These are phyloP conservation scores for Coelopa pilipes DNA, from an alignment of 2,888 invertebrate species.

Conservation along the genomic window DNA sequence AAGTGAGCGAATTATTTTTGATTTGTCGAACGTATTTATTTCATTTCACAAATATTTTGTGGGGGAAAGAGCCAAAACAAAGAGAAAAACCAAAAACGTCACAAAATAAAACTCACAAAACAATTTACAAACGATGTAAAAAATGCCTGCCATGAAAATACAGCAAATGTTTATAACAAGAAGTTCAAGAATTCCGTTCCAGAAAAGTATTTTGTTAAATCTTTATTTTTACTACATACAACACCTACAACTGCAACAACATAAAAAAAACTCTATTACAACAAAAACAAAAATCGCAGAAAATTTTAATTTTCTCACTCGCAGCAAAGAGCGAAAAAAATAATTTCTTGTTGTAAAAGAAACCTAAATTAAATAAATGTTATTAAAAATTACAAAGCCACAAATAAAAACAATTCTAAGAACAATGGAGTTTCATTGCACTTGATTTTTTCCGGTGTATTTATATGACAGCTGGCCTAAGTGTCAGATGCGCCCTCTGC, in stretches of 20 bases:
- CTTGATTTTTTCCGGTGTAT: no score
- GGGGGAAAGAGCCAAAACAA: no score
- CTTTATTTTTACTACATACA: slow-evolving; percentile 24
- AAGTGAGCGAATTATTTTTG: not conserved
- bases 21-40: not conserved
- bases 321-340: slow-evolving; percentile 18
- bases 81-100: no score
- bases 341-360: slow-evolving; percentile 42
- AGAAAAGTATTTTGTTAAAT: slow-evolving; percentile 38
- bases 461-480: no score
- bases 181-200: slow-evolving; percentile 54
- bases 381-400: slow-evolving; percentile 42
- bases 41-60: slow-evolving; percentile 1
- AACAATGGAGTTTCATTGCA: not conserved
- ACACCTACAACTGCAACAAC: slow-evolving; percentile 14
- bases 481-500: no score
- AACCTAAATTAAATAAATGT: slow-evolving; percentile 42
- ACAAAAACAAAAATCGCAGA: slow-evolving; percentile 6
- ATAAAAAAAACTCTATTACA: no score
- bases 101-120: slow-evolving; percentile 24
- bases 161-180: slow-evolving; percentile 48
- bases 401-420: slow-evolving; percentile 23
- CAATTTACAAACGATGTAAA: slow-evolving; percentile 61
- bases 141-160: slow-evolving; percentile 61
- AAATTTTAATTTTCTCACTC: slow-evolving; percentile 17